phyloP scores from a whole-genome alignment of 1,140 invertebrate species.

The Theocolax elegans region DNA sequence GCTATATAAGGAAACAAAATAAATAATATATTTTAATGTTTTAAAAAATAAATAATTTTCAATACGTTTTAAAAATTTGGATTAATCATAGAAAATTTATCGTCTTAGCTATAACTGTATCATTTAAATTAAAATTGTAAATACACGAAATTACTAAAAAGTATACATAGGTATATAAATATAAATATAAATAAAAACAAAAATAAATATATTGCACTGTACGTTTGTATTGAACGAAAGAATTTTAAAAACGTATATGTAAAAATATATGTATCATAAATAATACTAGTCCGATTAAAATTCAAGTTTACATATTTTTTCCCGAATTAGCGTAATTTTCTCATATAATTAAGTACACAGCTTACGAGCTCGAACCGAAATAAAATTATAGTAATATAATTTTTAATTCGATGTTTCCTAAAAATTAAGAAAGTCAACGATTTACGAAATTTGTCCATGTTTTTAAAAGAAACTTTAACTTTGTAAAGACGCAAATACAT shows the following conservation, averaged over 20 bases:
- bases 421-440: constrained; percentile 12
- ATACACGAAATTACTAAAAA: too few relatives aligned
- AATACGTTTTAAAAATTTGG: neutral
- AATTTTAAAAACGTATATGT: constrained; percentile 8
- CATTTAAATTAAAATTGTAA: too few relatives aligned
- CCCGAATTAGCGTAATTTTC: constrained; percentile 6
- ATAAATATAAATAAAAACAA: constrained; percentile 11
- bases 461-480: constrained; percentile 20
- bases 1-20: neutral
- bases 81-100: too few relatives aligned
- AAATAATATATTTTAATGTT: neutral
- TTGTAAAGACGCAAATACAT: constrained; percentile 1
- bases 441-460: constrained; percentile 17
- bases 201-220: constrained; percentile 24
- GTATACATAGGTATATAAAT: too few relatives aligned
- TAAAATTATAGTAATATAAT: neutral
- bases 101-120: too few relatives aligned
- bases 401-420: too few relatives aligned
- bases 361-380: constrained; percentile 6
- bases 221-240: neutral
- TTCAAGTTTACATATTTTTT: constrained; percentile 26
- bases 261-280: neutral
- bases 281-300: constrained; percentile 28
- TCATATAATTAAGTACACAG: constrained; percentile 17
- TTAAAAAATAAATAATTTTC: constrained; percentile 15